Evolutionary conservation across 2,797 vertebrate species (phyloP), one percentile per base, ranked within the genome.

Genomic region (Gastrophryne carolinensis): DNA sequence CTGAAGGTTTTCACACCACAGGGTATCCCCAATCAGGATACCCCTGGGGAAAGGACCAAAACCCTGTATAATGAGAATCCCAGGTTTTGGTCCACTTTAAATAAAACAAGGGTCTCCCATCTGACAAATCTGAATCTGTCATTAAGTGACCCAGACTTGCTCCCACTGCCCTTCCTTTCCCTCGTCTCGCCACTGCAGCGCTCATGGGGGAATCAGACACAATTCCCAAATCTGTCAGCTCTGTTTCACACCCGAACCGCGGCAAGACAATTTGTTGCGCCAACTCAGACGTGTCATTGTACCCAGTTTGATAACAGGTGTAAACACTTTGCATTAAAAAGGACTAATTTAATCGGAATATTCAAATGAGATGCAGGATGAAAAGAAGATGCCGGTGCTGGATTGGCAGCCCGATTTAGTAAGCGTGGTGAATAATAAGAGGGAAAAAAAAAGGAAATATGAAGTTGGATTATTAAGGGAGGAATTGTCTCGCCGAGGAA

Each of bases 401-500:
- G 72, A 65, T 49, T 49, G 41, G 47, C 50, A 24, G 30, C 19
- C 37, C 68, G 66, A 78, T 78, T 78, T 72, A 32, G n/a, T 23
- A 57, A 58, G 23, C 23, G 49, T 15, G 26, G 27, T 9, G 15
- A 3, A 54, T 5, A 27, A 54, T 5, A 19, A 32, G 58, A 13
- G 49, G 47, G n/a, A 27, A 37, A 58, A 57, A 65, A 35, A 63
- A 24, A 44, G 64, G 37, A 56, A 61, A 29, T 17, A 19, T 12
- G 44, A 47, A 52, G 41, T 29, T 57, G 75, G 52, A 60, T 66
- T 78, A 72, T 61, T 78, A 57, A 72, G 78, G 80, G 90, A 86
- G 86, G 88, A 85, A 87, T 83, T 85, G 86, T 88, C 87, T 84
- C 86, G 83, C 82, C 82, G 69, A 27, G 83, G 81, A 80, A 83